These are phyloP conservation scores for Stratiolaelaps scimitus DNA, from an alignment of 1,140 invertebrate species.

Conservation along the genomic window DNA sequence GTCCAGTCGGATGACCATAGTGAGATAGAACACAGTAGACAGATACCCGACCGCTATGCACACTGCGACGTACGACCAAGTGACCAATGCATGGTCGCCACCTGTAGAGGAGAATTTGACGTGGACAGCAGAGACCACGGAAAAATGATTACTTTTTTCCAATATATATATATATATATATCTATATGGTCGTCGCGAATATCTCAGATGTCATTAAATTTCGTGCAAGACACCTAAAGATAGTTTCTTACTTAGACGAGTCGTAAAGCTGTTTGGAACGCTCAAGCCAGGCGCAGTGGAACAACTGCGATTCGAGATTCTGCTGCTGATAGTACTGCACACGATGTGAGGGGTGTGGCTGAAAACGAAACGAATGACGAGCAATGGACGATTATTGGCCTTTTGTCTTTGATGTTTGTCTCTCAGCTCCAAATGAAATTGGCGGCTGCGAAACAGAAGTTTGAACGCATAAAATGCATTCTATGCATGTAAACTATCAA, in stretches of 20 bases:
- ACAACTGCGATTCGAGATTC: conserved; percentile 26
- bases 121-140: not conserved
- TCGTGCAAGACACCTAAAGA: no score
- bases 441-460: no score
- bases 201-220: no score
- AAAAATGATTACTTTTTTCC: not conserved
- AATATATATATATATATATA: not conserved
- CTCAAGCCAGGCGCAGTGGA: conserved; percentile 24
- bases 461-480: no score
- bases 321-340: conserved; percentile 27
- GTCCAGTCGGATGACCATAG: conserved; percentile 3
- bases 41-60: conserved; percentile 9
- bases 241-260: no score
- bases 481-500: no score
- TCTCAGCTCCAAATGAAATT: not conserved
- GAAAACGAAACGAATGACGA: not conserved
- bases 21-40: conserved; percentile 23
- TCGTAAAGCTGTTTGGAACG: conserved; percentile 10
- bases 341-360: conserved; percentile 9
- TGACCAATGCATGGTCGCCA: conserved; percentile 14
- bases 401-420: no score
- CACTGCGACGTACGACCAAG: conserved; percentile 10
- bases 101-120: not conserved
- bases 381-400: no score
- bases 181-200: no score